Percentiles rank a stretch among this genome's conserved stretches.
phyloP scores from a whole-genome alignment of 92 coral and sea anemone species.

The Muricea muricata region DNA sequence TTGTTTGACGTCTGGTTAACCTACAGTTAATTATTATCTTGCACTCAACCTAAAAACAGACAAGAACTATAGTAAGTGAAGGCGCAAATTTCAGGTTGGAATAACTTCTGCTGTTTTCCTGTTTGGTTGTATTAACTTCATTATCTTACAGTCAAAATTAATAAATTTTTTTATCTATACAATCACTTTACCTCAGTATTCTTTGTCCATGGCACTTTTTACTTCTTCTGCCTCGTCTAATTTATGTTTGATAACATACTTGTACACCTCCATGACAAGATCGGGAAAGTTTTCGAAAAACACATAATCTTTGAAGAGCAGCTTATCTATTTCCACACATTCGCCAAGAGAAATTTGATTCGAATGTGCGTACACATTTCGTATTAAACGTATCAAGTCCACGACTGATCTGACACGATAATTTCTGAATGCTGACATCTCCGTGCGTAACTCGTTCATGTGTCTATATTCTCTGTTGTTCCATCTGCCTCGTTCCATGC shows the following conservation, averaged over 20 bases:
- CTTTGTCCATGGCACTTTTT: background rate
- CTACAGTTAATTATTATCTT: too few relatives aligned
- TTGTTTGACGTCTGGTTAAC: too few relatives aligned
- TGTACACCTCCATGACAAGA: too few relatives aligned
- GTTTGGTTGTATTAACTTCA: too few relatives aligned
- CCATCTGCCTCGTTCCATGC: background rate
- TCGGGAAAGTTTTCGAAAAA: slow-evolving; percentile 52
- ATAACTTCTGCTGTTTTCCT: too few relatives aligned
- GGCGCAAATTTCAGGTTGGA: too few relatives aligned
- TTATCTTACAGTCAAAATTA: too few relatives aligned
- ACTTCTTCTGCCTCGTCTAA: slow-evolving; percentile 34
- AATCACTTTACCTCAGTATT: background rate
- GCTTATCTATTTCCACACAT: background rate
- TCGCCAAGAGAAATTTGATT: background rate
- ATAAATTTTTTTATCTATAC: too few relatives aligned
- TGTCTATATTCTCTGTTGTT: too few relatives aligned
- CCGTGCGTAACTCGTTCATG: background rate
- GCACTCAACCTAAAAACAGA: too few relatives aligned
- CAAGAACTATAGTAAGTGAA: too few relatives aligned
- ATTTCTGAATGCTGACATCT: background rate
- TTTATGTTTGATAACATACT: slow-evolving; percentile 32
- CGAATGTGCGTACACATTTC: background rate
- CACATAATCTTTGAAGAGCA: slow-evolving; percentile 38
- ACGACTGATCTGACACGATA: background rate
- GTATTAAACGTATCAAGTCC: background rate